Percentiles rank a stretch among this genome's conserved stretches.
These are phyloP conservation scores for Ophion slaviceki DNA, from an alignment of 2,888 invertebrate genomes.

Conservation along the genomic window DNA sequence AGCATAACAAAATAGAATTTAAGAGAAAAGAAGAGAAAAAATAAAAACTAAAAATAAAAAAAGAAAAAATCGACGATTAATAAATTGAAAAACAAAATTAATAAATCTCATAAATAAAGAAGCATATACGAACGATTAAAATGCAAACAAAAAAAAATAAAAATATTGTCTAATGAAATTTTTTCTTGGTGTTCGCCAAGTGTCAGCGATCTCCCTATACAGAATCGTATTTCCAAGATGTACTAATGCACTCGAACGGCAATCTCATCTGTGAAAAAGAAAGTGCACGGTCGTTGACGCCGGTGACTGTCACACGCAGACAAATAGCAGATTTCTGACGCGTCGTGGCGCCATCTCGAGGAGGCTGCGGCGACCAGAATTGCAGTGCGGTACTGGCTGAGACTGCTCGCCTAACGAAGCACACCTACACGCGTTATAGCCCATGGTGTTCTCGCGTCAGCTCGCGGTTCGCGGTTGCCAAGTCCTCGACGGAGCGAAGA, in stretches of 20 bases:
- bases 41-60: no score
- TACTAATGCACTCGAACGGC: background rate
- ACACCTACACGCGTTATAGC: conserved; percentile 8
- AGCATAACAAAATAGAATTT: no score
- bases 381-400: background rate
- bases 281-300: background rate
- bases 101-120: no score
- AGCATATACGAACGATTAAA: no score
- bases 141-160: no score
- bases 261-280: background rate
- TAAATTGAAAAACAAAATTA: no score
- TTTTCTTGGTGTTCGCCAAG: no score
- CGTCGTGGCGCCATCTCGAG: conserved; percentile 28
- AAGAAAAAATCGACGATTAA: no score
- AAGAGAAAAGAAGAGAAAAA: no score
- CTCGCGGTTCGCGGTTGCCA: conserved; percentile 50
- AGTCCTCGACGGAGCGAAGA: conserved; percentile 50
- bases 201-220: no score
- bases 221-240: no score
- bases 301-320: background rate
- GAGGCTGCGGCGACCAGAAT: background rate
- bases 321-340: background rate
- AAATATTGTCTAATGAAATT: no score
- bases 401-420: conserved; percentile 22
- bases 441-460: conserved; percentile 66